Conservation (phyloP, 2,113 vertebrate species). For the Dendropsophus ebraccatus region DNA sequence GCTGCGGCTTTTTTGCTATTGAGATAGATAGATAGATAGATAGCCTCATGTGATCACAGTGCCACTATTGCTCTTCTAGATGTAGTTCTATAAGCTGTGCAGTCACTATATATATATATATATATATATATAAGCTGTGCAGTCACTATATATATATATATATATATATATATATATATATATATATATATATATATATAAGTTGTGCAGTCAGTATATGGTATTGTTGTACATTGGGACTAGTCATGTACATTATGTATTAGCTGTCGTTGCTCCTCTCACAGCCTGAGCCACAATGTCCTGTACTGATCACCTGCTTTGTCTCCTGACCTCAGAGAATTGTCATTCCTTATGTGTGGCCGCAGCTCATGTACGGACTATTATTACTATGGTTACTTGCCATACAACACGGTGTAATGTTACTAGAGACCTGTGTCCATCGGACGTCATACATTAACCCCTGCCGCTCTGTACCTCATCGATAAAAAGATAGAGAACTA, state of each 20-base stretch:
- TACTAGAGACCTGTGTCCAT: not conserved
- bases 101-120: too few relatives aligned
- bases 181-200: too few relatives aligned
- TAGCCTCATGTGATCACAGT: too few relatives aligned
- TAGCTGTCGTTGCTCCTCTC: not conserved
- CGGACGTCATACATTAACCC: not conserved
- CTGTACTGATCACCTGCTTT: not conserved
- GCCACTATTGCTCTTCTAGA: too few relatives aligned
- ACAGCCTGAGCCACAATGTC: not conserved
- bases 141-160: too few relatives aligned
- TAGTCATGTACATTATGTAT: not conserved
- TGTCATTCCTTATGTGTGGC: conserved; percentile 9
- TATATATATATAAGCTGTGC: too few relatives aligned
- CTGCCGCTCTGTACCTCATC: not conserved
- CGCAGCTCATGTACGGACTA: not conserved
- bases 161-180: too few relatives aligned
- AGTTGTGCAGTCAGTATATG: not conserved
- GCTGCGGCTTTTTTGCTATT: too few relatives aligned
- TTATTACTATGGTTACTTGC: not conserved
- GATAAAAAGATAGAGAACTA: too few relatives aligned
- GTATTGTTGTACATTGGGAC: not conserved
- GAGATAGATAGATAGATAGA: too few relatives aligned
- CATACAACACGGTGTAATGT: not conserved
- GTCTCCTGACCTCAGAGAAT: not conserved
- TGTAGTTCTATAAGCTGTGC: too few relatives aligned